phyloP scores from a whole-genome alignment of 30 jellyfish, hydroid and myxozoan genomes.

The Clytia hemisphaerica region DNA sequence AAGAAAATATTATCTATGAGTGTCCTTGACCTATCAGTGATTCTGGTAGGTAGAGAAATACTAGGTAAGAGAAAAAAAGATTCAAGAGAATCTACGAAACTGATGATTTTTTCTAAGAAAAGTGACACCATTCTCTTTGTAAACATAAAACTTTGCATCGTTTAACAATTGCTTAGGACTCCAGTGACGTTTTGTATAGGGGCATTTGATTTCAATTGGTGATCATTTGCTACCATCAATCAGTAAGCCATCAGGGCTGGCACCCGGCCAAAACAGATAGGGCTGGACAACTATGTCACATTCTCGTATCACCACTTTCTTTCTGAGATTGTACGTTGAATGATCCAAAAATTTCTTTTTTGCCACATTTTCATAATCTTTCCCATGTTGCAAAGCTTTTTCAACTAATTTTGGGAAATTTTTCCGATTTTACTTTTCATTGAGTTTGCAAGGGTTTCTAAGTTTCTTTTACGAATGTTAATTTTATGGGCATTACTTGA shows the following conservation, averaged over 20 bases:
- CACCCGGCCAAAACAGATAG: conserved; percentile 14
- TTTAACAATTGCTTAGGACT: not conserved
- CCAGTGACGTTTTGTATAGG: not conserved
- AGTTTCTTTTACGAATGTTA: conserved; percentile 25
- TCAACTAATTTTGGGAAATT: conserved; percentile 3
- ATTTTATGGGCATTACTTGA: conserved; percentile 41
- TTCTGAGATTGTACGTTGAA: conserved; percentile 15
- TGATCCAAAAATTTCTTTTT: conserved; percentile 10
- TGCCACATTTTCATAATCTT: conserved; percentile 17
- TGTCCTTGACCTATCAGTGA: no score
- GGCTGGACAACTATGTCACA: conserved; percentile 47
- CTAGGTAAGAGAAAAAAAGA: no score
- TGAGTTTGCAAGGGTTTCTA: conserved; percentile 15
- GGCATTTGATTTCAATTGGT: conserved; percentile 11
- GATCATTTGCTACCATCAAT: no score
- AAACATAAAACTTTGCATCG: conserved; percentile 16
- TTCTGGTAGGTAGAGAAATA: no score
- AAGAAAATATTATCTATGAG: no score
- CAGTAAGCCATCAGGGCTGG: not conserved
- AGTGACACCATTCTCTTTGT: conserved; percentile 2
- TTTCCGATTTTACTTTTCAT: not conserved
- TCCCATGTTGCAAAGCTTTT: conserved; percentile 49
- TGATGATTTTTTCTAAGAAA: conserved; percentile 25
- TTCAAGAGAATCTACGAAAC: conserved; percentile 27
- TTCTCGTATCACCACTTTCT: conserved; percentile 11